These are phyloP conservation scores for Coenonympha arcania DNA, from an alignment of 2,888 invertebrate species.

Conservation along the genomic window DNA sequence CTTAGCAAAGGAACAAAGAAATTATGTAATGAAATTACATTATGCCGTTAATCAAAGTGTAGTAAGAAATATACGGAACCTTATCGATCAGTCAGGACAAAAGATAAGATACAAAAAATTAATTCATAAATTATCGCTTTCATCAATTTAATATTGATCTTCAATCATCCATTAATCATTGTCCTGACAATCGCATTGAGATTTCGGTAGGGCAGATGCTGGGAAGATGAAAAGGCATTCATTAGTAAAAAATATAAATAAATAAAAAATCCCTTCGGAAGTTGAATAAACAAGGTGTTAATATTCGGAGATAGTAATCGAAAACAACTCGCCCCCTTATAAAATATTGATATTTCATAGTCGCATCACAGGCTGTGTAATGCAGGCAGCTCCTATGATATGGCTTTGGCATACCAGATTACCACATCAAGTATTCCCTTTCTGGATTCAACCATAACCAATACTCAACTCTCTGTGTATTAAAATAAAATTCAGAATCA, in stretches of 20 bases:
- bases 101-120: conserved; percentile 7
- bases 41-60: not conserved
- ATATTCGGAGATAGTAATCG: conserved; percentile 59
- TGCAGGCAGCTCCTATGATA: conserved; percentile 56
- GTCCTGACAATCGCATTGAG: conserved; percentile 38
- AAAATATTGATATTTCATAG: conserved; percentile 72
- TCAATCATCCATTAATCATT: conserved; percentile 44
- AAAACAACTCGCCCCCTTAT: conserved; percentile 56
- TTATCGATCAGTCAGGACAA: not conserved
- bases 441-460: conserved; percentile 28
- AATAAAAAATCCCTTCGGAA: conserved; percentile 16
- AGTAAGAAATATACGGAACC: not conserved
- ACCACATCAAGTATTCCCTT: conserved; percentile 61
- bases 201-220: conserved; percentile 50
- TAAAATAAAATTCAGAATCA: conserved; percentile 30
- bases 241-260: conserved; percentile 38
- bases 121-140: conserved; percentile 8
- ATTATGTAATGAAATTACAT: too few relatives aligned
- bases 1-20: too few relatives aligned
- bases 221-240: conserved; percentile 39
- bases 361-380: conserved; percentile 61
- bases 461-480: conserved; percentile 29
- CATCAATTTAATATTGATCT: conserved; percentile 32
- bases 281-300: conserved; percentile 67
- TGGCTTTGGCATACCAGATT: conserved; percentile 64